Base-by-base conservation (phyloP, 2,797 vertebrate species). In the Platyrinchus mystaceus region DNA sequence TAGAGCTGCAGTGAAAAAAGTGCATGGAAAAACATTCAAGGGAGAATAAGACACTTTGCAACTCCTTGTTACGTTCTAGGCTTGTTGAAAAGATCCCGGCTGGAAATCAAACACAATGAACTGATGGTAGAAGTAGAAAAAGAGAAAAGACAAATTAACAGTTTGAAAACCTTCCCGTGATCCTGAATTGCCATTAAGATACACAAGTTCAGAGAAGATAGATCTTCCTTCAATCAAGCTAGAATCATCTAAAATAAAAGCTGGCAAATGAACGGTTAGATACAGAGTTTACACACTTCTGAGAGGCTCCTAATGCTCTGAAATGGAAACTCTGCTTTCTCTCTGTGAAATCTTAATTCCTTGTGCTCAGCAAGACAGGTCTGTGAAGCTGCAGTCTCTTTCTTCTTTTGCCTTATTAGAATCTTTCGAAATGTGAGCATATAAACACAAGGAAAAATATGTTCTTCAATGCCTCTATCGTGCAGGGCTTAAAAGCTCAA, bases 401-500 rank as follows among this genome's bases (percentile, higher is more conserved):
- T 96, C 50, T 92, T 93, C 70, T 76, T 81, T 44, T 88, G 44
- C 49, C 30, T 74, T 93, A 79, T 49, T 80, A 82, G 32, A 82
- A 77, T 85, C 20, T 63, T 91, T 59, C 2, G 4, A 71, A 93
- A 88, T 56, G 47, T 24, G n/a, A 90, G 39, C 59, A 58, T 37
- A 89, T 64, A 90, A 95, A 90, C 75, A 94, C 28, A 81, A 49
- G 49, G 32, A 66, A 95, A 94, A 81, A 91, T 15, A 93, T 13
- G 34, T 90, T 90, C 75, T 90, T 92, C 36, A 18, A 67, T 74
- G 81, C 64, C 47, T 77, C 41, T 43, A 47, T 87, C 9, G 0
- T 89, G 88, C 75, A 80, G 64, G 37, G 68, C 50, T 92, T 91
- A 93, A 89, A 93, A 91, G 70, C 71, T 80, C 71, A 94, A 24